phyloP scores from a whole-genome alignment of 2,797 vertebrate species.

The Danionella dracula region DNA sequence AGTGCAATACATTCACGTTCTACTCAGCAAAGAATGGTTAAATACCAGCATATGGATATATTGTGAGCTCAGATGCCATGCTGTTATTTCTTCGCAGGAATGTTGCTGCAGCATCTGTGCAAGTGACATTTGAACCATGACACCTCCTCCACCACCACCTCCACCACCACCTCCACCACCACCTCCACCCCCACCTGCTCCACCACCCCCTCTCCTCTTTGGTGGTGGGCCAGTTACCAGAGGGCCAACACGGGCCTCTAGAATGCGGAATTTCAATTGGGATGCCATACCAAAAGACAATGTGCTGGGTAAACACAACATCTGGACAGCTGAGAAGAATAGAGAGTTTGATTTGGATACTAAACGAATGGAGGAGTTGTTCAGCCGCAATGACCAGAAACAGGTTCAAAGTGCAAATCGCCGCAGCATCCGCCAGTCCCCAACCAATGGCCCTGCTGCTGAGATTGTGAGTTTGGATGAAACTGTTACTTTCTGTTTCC shows the following conservation, averaged over 20 bases:
- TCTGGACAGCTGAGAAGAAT: slow-evolving; percentile 67
- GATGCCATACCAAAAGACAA: slow-evolving; percentile 71
- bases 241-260: slow-evolving; percentile 51
- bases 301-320: slow-evolving; percentile 70
- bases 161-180: slow-evolving; percentile 43
- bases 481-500: too few relatives aligned
- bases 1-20: too few relatives aligned
- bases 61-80: background rate
- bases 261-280: slow-evolving; percentile 79
- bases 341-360: slow-evolving; percentile 71
- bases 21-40: background rate
- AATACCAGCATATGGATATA: background rate
- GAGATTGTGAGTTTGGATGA: slow-evolving; percentile 55
- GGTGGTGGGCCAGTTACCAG: slow-evolving; percentile 21
- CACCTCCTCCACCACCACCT: slow-evolving; percentile 53
- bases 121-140: slow-evolving; percentile 33
- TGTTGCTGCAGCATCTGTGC: slow-evolving; percentile 21
- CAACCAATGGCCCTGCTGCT: slow-evolving; percentile 34
- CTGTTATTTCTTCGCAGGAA: background rate
- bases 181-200: slow-evolving; percentile 37
- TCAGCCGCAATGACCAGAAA: slow-evolving; percentile 61
- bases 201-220: slow-evolving; percentile 13
- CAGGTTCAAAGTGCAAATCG: slow-evolving; percentile 44
- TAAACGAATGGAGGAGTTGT: slow-evolving; percentile 74
- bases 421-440: slow-evolving; percentile 50